Conservation (phyloP, 2,888 invertebrate genomes). For the Galeruca laticollis region DNA sequence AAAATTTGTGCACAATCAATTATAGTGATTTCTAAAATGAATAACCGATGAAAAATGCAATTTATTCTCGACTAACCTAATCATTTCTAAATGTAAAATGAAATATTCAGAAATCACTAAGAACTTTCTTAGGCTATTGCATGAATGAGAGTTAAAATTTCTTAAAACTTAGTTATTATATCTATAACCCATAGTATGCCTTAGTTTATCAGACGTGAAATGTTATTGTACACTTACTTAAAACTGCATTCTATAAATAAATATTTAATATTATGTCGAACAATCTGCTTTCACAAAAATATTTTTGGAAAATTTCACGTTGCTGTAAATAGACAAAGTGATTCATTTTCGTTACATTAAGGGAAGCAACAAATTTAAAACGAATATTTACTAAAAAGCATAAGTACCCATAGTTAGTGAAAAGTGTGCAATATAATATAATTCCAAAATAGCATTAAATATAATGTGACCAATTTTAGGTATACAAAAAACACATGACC, state of each 20-base stretch:
- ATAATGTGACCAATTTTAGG: too few relatives aligned
- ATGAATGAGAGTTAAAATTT: not conserved
- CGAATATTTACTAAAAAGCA: not conserved
- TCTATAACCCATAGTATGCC: not conserved
- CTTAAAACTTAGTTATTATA: not conserved
- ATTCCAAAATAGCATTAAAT: too few relatives aligned
- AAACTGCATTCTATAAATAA: not conserved
- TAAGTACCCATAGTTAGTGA: not conserved
- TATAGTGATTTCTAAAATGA: not conserved
- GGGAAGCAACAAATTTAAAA: not conserved
- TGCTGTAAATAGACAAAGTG: not conserved
- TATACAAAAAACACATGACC: too few relatives aligned
- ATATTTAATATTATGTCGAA: not conserved
- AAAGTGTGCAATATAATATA: not conserved
- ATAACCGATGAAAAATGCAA: not conserved
- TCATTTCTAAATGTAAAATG: not conserved
- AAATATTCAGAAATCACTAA: slow-evolving; percentile 1
- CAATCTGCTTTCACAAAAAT: not conserved
- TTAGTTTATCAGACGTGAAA: not conserved
- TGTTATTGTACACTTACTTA: not conserved
- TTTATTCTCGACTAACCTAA: not conserved
- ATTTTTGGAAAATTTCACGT: not conserved
- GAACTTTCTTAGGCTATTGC: not conserved
- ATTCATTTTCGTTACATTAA: not conserved
- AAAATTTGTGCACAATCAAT: not conserved